phyloP scores from a whole-genome alignment of 2,888 invertebrate species.

The Meta bourneti region DNA sequence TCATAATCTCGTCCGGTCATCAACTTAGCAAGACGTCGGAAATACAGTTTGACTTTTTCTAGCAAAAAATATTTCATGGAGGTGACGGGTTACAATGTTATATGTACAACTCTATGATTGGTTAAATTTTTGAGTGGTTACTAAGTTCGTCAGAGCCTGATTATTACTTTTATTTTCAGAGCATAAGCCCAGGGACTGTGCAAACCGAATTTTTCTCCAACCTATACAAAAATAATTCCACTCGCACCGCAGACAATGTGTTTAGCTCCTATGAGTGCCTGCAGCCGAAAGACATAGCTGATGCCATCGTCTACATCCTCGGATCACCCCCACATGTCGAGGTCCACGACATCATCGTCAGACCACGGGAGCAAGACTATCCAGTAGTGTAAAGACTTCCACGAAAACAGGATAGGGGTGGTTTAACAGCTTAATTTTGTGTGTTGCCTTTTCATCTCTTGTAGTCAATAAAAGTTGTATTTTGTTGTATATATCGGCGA shows the following conservation, averaged over 20 bases:
- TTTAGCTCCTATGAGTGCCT: conserved; percentile 79
- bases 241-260: conserved; percentile 19
- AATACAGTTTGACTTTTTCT: not conserved
- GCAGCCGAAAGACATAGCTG: conserved; percentile 84
- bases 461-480: too few species aligned
- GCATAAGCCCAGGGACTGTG: conserved; percentile 77
- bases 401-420: too few species aligned
- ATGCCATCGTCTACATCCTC: conserved; percentile 85
- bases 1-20: too few species aligned
- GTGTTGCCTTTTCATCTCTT: too few species aligned
- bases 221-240: conserved; percentile 17
- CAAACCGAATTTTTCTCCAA: conserved; percentile 76
- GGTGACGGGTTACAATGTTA: too few species aligned
- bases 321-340: conserved; percentile 85
- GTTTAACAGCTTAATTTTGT: too few species aligned
- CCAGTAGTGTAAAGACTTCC: not conserved
- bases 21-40: too few species aligned
- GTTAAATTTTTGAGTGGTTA: too few species aligned
- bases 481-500: too few species aligned
- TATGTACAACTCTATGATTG: too few species aligned
- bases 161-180: conserved; percentile 20
- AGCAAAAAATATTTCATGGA: not conserved
- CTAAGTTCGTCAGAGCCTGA: not conserved
- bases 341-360: conserved; percentile 80
- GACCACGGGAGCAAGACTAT: conserved; percentile 70